These are phyloP conservation scores for Alcedo atthis DNA, from an alignment of 2,797 vertebrate species.

Conservation along the genomic window DNA sequence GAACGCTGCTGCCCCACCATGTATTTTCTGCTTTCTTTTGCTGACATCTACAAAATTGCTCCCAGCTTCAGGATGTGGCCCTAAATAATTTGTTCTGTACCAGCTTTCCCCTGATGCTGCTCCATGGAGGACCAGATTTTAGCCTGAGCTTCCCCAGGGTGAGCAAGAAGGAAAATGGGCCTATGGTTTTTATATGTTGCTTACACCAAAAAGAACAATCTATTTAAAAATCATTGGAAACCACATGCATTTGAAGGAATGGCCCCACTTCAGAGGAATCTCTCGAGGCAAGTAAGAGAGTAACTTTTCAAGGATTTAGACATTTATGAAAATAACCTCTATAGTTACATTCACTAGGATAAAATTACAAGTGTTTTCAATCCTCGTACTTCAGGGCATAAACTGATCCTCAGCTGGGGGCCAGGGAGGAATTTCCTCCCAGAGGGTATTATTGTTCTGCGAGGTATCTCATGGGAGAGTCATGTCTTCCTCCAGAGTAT, in stretches of 20 bases:
- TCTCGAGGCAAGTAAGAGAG: constrained; percentile 46
- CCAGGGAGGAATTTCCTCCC: constrained; percentile 64
- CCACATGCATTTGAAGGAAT: constrained; percentile 47
- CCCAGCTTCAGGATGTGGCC: not conserved
- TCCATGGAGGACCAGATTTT: not conserved
- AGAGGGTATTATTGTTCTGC: constrained; percentile 65
- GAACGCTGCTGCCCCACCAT: fast-evolving
- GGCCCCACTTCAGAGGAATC: constrained; percentile 37
- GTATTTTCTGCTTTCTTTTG: not conserved
- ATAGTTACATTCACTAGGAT: constrained; percentile 6
- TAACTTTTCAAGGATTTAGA: constrained; percentile 43
- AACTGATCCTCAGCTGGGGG: constrained; percentile 45
- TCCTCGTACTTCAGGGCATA: constrained; percentile 4
- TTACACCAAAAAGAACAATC: constrained; percentile 15
- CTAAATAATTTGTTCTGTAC: not conserved
- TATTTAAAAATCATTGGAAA: constrained; percentile 59
- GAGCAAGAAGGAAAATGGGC: not conserved
- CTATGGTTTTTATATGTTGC: not conserved
- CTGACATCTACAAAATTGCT: not conserved
- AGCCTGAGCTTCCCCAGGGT: not conserved
- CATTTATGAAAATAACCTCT: constrained; percentile 44
- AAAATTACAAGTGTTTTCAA: constrained; percentile 54
- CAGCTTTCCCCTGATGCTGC: not conserved
- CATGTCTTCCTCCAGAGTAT: not conserved
- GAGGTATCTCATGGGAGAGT: constrained; percentile 20